phyloP scores from a whole-genome alignment of 2,888 invertebrate species.

The Junonia oenone region DNA sequence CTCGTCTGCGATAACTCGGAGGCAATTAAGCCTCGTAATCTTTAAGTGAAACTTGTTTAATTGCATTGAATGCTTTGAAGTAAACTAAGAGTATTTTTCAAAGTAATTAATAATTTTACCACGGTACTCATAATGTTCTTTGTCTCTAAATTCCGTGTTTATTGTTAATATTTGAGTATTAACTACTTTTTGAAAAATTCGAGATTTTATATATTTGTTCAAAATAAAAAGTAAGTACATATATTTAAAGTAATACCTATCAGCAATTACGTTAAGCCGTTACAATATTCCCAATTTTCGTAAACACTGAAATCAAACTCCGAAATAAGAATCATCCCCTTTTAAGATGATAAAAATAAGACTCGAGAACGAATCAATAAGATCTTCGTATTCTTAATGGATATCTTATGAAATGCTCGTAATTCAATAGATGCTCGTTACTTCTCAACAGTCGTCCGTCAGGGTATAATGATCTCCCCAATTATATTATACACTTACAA shows the following conservation, averaged over 20 bases:
- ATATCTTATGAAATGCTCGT: conserved; percentile 12
- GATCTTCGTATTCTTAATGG: not conserved
- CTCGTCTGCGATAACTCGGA: not conserved
- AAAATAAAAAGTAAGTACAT: too few relatives aligned
- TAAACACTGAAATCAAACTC: not conserved
- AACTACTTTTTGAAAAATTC: not conserved
- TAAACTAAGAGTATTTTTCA: not conserved
- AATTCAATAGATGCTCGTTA: conserved; percentile 20
- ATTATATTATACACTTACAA: conserved; percentile 10
- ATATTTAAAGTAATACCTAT: too few relatives aligned
- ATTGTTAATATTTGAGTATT: not conserved
- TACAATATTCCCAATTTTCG: not conserved
- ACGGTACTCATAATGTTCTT: not conserved
- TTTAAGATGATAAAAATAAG: not conserved
- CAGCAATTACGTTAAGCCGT: too few relatives aligned
- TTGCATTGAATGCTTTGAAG: not conserved
- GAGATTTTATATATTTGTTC: too few relatives aligned
- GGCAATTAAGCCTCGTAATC: conserved; percentile 1
- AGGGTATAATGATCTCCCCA: conserved; percentile 23
- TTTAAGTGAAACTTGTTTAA: not conserved
- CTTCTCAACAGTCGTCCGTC: conserved; percentile 11
- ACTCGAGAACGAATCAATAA: conserved; percentile 5
- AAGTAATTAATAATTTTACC: not conserved
- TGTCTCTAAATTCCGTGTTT: not conserved
- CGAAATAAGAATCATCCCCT: not conserved